A percentile compares a stretch with the other conserved stretches of the same genome.
phyloP scores from a whole-genome alignment of 2,113 vertebrate species.

The Pogona vitticeps region DNA sequence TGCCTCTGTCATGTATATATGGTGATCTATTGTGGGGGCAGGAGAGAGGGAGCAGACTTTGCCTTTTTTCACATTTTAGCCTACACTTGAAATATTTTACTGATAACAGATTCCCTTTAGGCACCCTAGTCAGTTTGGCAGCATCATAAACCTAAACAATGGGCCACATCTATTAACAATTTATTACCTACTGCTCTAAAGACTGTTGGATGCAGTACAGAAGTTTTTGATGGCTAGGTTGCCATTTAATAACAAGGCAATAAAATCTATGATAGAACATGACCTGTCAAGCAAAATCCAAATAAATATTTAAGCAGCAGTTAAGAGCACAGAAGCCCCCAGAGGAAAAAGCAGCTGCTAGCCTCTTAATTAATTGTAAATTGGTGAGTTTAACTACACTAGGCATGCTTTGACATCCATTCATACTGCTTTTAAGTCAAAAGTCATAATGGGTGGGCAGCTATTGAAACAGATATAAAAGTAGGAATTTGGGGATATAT shows the following conservation, averaged over 20 bases:
- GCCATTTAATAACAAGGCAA: slow-evolving; percentile 63
- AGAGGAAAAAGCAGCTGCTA: neutral
- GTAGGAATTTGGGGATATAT: neutral
- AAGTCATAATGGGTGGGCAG: neutral
- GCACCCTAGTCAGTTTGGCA: slow-evolving; percentile 9
- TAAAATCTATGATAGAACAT: slow-evolving; percentile 56
- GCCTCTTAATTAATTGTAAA: slow-evolving; percentile 32
- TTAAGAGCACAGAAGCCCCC: slow-evolving; percentile 42
- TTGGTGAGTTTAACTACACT: neutral
- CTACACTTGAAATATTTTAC: slow-evolving; percentile 26
- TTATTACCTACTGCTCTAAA: slow-evolving; percentile 42
- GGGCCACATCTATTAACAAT: slow-evolving; percentile 49
- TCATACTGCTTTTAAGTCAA: neutral
- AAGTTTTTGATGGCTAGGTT: slow-evolving; percentile 47
- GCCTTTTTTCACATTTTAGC: slow-evolving; percentile 34
- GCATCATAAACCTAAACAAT: slow-evolving; percentile 31
- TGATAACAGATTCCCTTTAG: neutral
- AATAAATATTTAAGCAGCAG: slow-evolving; percentile 63
- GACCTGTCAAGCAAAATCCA: slow-evolving; percentile 33
- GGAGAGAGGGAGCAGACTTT: slow-evolving; percentile 11
- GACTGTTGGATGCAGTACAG: slow-evolving; percentile 6
- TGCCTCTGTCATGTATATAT: neutral
- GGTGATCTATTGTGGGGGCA: neutral
- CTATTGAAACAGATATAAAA: neutral
- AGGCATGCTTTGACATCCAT: neutral